Base-by-base conservation (phyloP, 2,113 vertebrate genomes). In the Perca schrenkii region DNA sequence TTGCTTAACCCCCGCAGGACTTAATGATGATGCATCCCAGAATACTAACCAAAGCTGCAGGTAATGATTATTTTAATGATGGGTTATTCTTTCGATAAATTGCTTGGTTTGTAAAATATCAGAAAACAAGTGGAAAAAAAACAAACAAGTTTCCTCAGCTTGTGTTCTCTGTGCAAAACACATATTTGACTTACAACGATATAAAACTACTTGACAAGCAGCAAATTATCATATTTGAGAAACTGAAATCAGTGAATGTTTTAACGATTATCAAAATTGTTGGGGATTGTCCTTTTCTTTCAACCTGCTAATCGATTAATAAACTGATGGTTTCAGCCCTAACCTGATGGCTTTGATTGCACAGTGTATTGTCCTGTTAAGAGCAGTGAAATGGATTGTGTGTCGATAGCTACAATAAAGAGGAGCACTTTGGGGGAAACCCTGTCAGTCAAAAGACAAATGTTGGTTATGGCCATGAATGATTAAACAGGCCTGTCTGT, bases 401-500 rank as follows among this genome's bases (percentile, higher is more conserved):
- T 74, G 10, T 43, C 0, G 40, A 43, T 43, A 43, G 40, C 46
- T 54, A 25, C 86, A 69, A 53, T 84, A 84, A 84, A 90, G 80
- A 80, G 66, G 72, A 82, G 73, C 76, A 62, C 76, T 62, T 70
- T 63, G 61, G 79, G 63, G 77, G 72, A 47, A 79, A 14, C 25
- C 69, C 66, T 40, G 71, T 85, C 90, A 70, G 85, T 87, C 70
- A 83, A 1, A 64, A 85, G 89, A 88, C 66, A 54, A 74, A 88
- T 64, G 84, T 61, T 65, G 74, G 10, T 74, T 70, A 4, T 76
- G 79, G 52, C 28, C 21, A 2, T 80, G 84, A 87, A 85, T 82
- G 81, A 77, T 61, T 66, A 68, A 78, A 34, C 46, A 50, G 80
- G 68, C 53, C 67, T 14, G 70, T n/a, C 71, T 79, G 77, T 62